Conservation (phyloP, 1,140 invertebrate species). For the Magallana gigas region DNA sequence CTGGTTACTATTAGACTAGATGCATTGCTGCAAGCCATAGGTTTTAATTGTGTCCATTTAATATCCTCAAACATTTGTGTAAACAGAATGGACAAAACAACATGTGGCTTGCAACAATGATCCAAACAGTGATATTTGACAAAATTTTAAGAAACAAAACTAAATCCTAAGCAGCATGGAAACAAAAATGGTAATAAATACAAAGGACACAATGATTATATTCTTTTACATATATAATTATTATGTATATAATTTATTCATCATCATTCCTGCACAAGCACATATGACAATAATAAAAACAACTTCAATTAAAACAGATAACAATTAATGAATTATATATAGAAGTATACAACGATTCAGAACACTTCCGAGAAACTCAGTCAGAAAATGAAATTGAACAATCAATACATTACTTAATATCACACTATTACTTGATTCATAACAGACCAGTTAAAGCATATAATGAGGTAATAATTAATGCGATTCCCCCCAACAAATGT, state of each 20-base stretch:
- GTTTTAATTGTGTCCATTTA: too few relatives aligned
- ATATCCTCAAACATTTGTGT: too few relatives aligned
- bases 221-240: background rate
- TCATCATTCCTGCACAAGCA: slow-evolving; percentile 12
- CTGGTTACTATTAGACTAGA: too few relatives aligned
- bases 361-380: background rate
- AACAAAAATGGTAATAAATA: too few relatives aligned
- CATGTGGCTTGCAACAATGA: too few relatives aligned
- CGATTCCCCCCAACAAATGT: background rate
- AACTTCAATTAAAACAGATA: background rate
- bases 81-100: too few relatives aligned
- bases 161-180: too few relatives aligned
- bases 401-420: background rate
- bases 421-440: background rate
- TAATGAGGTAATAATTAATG: background rate
- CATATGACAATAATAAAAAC: background rate
- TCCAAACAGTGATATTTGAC: too few relatives aligned
- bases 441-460: slow-evolving; percentile 18
- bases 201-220: background rate
- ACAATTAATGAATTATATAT: background rate
- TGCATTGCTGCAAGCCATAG: too few relatives aligned
- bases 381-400: background rate
- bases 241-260: background rate
- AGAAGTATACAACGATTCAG: background rate
- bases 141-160: too few relatives aligned